phyloP scores from a whole-genome alignment of 2,113 vertebrate species.

The Gnathonemus longibarbis region DNA sequence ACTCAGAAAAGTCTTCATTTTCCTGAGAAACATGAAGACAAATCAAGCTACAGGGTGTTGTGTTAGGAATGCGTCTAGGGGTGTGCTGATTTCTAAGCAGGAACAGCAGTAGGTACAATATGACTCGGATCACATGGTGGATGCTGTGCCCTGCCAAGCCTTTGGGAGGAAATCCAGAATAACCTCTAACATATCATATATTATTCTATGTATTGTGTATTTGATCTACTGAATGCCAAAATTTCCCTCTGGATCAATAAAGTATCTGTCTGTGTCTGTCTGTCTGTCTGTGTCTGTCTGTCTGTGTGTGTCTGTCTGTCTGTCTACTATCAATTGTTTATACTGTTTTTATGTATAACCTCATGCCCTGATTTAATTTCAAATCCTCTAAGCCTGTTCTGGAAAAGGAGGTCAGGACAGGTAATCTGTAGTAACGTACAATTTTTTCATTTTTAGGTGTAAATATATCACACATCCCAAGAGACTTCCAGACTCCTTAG shows the following conservation, averaged over 20 bases:
- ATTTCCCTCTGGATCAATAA: too few relatives aligned
- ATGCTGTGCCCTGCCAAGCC: neutral
- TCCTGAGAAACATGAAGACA: neutral
- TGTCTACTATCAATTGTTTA: neutral
- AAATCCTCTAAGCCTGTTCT: neutral
- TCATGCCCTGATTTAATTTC: neutral
- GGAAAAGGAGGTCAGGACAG: neutral
- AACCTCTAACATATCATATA: neutral
- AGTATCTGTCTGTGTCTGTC: too few relatives aligned
- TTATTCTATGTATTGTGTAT: too few relatives aligned
- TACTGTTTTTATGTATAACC: neutral
- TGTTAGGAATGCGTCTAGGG: neutral
- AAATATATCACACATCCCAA: constrained; percentile 1
- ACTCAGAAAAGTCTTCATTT: neutral
- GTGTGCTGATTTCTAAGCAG: neutral
- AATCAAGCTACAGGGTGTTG: neutral
- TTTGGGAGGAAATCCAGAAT: neutral
- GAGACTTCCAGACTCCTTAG: neutral
- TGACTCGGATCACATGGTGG: neutral
- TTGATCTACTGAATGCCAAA: too few relatives aligned
- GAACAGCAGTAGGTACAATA: neutral
- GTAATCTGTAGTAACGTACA: neutral
- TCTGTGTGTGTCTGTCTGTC: too few relatives aligned
- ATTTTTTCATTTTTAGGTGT: neutral
- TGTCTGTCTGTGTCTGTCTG: too few relatives aligned